phyloP scores from a whole-genome alignment of 2,888 invertebrate genomes.

The Acleris holmiana region DNA sequence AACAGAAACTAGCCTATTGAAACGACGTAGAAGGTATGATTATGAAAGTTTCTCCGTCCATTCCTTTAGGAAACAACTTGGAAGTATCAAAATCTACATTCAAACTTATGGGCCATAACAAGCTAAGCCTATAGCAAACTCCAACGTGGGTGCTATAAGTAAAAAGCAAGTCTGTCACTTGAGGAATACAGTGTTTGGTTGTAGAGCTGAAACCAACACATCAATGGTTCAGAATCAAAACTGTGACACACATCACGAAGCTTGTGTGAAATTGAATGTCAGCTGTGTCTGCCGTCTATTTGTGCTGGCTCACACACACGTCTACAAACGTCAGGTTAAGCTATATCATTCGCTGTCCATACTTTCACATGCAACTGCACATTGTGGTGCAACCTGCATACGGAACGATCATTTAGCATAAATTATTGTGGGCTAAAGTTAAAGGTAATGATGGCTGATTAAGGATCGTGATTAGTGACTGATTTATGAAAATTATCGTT shows the following conservation, averaged over 20 bases:
- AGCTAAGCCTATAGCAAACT: slow-evolving; percentile 10
- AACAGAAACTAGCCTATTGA: no score
- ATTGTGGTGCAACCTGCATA: slow-evolving; percentile 51
- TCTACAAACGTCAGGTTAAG: no score
- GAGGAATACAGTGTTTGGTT: no score
- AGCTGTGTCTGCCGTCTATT: no score
- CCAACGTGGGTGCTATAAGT: slow-evolving; percentile 11
- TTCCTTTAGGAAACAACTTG: slow-evolving; percentile 11
- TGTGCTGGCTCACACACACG: no score
- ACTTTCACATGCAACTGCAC: slow-evolving; percentile 42
- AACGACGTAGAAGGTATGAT: no score
- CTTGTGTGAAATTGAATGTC: no score
- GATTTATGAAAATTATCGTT: background rate
- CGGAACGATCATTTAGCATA: slow-evolving; percentile 54
- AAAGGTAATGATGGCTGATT: slow-evolving; percentile 27
- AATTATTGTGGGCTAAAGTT: slow-evolving; percentile 47
- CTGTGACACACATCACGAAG: no score
- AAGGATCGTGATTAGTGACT: background rate
- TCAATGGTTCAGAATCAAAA: no score
- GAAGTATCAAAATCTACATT: slow-evolving; percentile 17
- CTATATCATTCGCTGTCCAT: slow-evolving; percentile 11
- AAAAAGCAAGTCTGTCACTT: slow-evolving; percentile 8
- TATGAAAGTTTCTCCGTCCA: slow-evolving; percentile 3
- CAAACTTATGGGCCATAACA: slow-evolving; percentile 9
- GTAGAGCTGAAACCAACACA: no score